Evolutionary conservation across 2,113 vertebrate species (phyloP).

Genomic region (Entomyzon cyanotis): DNA sequence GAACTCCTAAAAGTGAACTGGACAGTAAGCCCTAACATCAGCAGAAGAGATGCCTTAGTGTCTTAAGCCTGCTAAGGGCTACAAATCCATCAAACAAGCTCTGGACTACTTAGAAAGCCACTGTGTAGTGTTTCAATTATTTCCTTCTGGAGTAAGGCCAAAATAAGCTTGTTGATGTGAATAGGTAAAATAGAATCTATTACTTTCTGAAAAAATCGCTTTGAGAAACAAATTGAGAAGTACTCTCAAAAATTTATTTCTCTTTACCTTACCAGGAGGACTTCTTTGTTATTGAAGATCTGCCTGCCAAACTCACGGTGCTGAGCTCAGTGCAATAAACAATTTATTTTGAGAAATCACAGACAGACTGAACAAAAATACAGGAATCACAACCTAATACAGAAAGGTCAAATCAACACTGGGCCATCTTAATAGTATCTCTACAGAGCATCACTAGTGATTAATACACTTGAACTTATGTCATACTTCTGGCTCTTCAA

Average conservation of each 20-base stretch:
- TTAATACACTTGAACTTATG: neutral
- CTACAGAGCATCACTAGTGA: neutral
- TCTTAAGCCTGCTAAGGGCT: neutral
- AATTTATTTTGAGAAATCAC: neutral
- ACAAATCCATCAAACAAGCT: neutral
- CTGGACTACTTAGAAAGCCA: neutral
- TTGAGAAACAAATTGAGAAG: neutral
- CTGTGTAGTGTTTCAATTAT: neutral
- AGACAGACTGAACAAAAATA: neutral
- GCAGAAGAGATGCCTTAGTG: neutral
- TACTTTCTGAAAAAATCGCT: neutral
- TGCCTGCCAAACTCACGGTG: neutral
- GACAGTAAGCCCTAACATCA: neutral
- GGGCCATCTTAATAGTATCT: neutral
- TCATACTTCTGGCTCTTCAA: neutral
- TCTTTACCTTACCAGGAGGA: neutral
- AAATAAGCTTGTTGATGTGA: neutral
- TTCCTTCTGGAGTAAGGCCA: neutral
- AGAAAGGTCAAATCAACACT: neutral
- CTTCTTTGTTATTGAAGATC: neutral
- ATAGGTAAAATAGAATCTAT: neutral
- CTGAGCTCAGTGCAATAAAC: neutral
- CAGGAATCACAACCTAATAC: neutral
- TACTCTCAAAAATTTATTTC: neutral
- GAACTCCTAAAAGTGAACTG: neutral